Conservation (phyloP, 2,888 invertebrate species). For the Pteria penguin region DNA sequence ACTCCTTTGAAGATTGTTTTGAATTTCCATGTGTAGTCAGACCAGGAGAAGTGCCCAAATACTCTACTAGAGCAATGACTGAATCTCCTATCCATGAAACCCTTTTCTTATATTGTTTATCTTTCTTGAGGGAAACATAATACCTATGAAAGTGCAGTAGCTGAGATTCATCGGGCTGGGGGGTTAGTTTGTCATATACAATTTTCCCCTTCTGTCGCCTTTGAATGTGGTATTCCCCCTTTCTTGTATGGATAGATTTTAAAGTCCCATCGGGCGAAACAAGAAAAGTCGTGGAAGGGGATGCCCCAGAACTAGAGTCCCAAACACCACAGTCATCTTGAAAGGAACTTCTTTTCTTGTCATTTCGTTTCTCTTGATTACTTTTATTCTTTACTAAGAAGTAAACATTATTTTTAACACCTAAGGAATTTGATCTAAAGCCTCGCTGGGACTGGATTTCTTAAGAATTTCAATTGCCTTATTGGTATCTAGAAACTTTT, state of each 20-base stretch:
- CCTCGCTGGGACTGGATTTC: too few relatives aligned
- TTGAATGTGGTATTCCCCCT: background rate
- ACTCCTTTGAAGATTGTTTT: background rate
- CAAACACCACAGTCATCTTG: conserved; percentile 23
- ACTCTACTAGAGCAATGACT: too few relatives aligned
- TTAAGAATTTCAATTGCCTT: too few relatives aligned
- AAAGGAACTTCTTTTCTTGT: conserved; percentile 1
- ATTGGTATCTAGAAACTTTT: too few relatives aligned
- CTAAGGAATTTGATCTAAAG: background rate
- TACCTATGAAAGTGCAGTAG: background rate
- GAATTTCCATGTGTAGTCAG: background rate
- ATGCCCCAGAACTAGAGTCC: background rate
- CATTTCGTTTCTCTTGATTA: background rate
- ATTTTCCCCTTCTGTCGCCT: background rate
- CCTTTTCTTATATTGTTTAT: conserved; percentile 1
- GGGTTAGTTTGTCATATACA: background rate
- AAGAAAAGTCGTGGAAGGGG: background rate
- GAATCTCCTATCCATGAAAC: too few relatives aligned
- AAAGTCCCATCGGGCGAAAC: background rate
- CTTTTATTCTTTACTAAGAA: conserved; percentile 2
- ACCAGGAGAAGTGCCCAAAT: conserved; percentile 4
- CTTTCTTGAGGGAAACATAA: conserved; percentile 1
- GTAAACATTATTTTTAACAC: conserved; percentile 8
- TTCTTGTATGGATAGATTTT: background rate
- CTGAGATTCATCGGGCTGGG: background rate